Conservation (phyloP, 1,140 invertebrate genomes). For the Bombus impatiens region DNA sequence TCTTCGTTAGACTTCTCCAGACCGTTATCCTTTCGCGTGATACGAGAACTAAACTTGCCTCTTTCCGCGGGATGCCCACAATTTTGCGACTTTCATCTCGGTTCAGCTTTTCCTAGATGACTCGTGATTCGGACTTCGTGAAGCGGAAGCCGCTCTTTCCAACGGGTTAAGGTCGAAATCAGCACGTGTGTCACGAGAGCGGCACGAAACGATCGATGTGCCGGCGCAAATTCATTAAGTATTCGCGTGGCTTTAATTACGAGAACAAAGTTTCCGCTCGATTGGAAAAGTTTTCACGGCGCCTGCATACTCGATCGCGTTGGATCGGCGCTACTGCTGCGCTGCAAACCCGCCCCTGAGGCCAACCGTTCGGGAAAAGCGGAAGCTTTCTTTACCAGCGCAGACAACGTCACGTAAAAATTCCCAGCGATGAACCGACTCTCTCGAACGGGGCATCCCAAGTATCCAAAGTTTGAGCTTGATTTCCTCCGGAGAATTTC, state of each 20-base stretch:
- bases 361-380: slow-evolving; percentile 2
- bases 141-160: background rate
- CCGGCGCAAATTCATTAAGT: slow-evolving; percentile 78
- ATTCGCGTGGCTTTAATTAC: slow-evolving; percentile 82
- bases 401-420: slow-evolving; percentile 38
- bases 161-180: background rate
- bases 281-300: slow-evolving; percentile 81
- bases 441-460: background rate
- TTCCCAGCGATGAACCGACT: slow-evolving; percentile 14
- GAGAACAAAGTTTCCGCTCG: slow-evolving; percentile 80
- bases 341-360: background rate
- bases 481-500: slow-evolving; percentile 22
- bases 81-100: background rate
- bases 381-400: slow-evolving; percentile 1
- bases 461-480: slow-evolving; percentile 38
- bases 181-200: background rate
- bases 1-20: slow-evolving; percentile 74
- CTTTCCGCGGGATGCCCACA: background rate
- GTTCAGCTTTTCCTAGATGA: background rate
- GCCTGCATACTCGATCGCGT: slow-evolving; percentile 78
- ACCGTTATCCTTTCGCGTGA: slow-evolving; percentile 64
- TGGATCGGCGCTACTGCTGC: background rate
- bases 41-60: slow-evolving; percentile 63
- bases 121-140: background rate
- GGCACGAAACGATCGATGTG: slow-evolving; percentile 39